These are phyloP conservation scores for Leptoclinus maculatus DNA, from an alignment of 2,797 vertebrate genomes.

Conservation along the genomic window DNA sequence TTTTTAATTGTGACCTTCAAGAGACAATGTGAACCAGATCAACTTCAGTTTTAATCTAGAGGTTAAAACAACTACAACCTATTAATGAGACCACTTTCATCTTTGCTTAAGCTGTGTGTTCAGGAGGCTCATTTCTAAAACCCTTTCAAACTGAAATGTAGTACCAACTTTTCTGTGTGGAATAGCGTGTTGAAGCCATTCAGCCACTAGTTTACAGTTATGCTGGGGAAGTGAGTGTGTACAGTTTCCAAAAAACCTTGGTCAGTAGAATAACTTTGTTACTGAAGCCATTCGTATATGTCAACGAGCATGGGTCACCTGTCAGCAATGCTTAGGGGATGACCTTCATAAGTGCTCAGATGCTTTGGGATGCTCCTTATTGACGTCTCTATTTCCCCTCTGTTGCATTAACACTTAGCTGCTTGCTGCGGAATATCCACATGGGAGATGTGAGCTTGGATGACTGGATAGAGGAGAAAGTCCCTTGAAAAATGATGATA, in stretches of 20 bases:
- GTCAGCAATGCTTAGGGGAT: conserved; percentile 37
- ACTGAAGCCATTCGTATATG: conserved; percentile 17
- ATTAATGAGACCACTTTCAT: no score
- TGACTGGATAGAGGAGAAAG: conserved; percentile 20
- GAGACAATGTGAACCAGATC: not conserved
- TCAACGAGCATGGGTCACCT: conserved; percentile 36
- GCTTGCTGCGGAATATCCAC: conserved; percentile 36
- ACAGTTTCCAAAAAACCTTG: conserved; percentile 37
- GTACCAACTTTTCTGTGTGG: not conserved
- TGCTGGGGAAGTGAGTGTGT: not conserved
- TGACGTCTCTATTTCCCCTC: conserved; percentile 27
- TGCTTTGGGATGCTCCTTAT: conserved; percentile 17
- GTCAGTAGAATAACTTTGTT: conserved; percentile 8
- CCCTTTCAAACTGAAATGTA: no score
- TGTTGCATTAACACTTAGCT: conserved; percentile 57
- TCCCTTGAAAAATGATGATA: conserved; percentile 33
- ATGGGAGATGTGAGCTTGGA: conserved; percentile 38
- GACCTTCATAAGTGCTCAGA: conserved; percentile 55
- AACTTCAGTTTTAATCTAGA: not conserved
- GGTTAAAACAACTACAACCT: no score
- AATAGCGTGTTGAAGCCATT: conserved; percentile 13
- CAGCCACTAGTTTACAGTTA: not conserved
- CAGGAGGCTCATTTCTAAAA: no score
- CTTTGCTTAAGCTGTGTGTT: no score
- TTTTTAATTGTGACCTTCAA: not conserved